Evolutionary conservation across 1,140 invertebrate genomes (phyloP).

Genomic region (Danaus plexippus): DNA sequence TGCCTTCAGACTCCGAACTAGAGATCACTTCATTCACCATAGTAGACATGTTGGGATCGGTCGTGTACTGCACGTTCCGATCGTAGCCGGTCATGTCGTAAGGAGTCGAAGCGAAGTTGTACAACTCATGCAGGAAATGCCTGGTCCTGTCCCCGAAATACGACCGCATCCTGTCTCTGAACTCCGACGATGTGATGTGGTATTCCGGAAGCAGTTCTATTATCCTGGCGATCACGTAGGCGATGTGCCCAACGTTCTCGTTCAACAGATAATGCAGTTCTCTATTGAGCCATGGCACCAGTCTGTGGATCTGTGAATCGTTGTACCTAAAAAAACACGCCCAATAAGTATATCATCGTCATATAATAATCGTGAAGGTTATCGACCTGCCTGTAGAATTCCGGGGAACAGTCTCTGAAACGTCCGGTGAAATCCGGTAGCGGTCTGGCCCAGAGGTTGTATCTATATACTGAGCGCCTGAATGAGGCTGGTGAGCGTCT

Average conservation of each 20-base stretch:
- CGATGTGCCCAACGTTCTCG: conserved; percentile 74
- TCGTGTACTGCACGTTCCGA: conserved; percentile 71
- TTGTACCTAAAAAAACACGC: conserved; percentile 75
- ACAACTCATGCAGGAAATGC: conserved; percentile 93
- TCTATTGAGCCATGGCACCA: conserved; percentile 90
- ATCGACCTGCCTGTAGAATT: conserved; percentile 78
- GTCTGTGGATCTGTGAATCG: conserved; percentile 82
- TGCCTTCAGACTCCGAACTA: conserved; percentile 57
- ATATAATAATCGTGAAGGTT: background rate
- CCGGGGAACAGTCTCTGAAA: conserved; percentile 80
- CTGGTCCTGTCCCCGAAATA: conserved; percentile 76
- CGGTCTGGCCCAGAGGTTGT: conserved; percentile 81
- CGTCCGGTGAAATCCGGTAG: conserved; percentile 77
- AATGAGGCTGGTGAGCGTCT: conserved; percentile 24
- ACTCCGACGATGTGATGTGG: conserved; percentile 82
- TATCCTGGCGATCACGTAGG: conserved; percentile 79
- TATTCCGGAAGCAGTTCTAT: conserved; percentile 77
- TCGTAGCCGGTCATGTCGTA: conserved; percentile 88
- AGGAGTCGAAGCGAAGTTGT: conserved; percentile 87
- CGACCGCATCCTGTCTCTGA: conserved; percentile 75
- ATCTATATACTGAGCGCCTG: conserved; percentile 82
- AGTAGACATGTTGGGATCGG: conserved; percentile 42
- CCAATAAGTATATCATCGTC: conserved; percentile 2
- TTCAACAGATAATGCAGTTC: conserved; percentile 83
- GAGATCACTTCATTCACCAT: conserved; percentile 60